Conservation (phyloP, 2,797 vertebrate species). For the Falco peregrinus region DNA sequence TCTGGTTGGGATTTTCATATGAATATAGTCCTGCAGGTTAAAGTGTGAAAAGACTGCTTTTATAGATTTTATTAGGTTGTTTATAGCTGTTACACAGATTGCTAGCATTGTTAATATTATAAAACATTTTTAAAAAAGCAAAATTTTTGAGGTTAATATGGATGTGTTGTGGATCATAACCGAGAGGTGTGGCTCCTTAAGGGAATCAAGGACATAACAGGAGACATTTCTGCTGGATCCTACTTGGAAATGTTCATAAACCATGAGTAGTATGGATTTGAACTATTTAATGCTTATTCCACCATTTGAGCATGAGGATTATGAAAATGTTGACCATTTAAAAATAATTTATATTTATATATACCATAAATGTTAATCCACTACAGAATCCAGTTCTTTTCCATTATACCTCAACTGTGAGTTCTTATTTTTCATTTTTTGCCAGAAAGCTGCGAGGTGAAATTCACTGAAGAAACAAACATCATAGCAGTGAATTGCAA, state of each 20-base stretch:
- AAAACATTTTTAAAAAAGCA: neutral
- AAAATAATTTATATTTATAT: neutral
- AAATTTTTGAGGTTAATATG: neutral
- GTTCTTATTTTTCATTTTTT: neutral
- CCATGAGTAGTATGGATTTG: neutral
- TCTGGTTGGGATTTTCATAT: neutral
- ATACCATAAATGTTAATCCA: neutral
- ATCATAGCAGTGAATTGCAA: neutral
- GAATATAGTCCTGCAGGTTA: neutral
- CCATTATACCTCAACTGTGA: neutral
- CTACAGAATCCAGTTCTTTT: neutral
- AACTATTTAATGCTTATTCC: neutral
- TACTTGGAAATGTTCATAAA: neutral
- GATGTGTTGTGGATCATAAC: neutral
- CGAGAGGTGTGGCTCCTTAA: neutral
- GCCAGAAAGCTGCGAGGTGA: neutral
- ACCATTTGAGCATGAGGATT: neutral
- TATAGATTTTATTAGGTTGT: neutral
- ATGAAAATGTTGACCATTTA: neutral
- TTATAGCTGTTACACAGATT: neutral
- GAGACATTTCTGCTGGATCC: neutral
- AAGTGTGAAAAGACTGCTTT: neutral
- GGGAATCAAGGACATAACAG: neutral
- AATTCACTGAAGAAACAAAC: neutral
- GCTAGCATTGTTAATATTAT: neutral